A percentile compares a stretch with the other conserved stretches of the same genome.
Evolutionary conservation across 1,140 invertebrate species (phyloP).

Genomic region (Diprion similis): DNA sequence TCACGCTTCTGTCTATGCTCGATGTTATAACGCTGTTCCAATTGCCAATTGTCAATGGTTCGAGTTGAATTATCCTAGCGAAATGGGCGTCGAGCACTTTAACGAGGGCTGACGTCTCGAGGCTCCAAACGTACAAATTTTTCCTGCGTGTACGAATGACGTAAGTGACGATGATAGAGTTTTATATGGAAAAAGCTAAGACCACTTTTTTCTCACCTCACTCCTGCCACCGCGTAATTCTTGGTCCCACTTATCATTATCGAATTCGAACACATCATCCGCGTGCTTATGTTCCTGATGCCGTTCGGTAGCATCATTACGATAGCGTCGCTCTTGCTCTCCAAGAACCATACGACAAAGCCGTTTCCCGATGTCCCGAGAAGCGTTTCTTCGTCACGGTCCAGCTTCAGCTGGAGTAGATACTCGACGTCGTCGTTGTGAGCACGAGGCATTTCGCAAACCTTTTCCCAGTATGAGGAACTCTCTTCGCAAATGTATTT

Average conservation of each 20-base stretch:
- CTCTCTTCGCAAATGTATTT: conserved; percentile 64
- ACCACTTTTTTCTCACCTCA: conserved; percentile 65
- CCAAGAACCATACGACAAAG: conserved; percentile 78
- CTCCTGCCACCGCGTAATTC: conserved; percentile 93
- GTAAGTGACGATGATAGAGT: conserved; percentile 12
- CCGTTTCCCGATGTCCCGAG: conserved; percentile 87
- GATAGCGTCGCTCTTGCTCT: conserved; percentile 64
- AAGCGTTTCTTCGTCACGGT: conserved; percentile 80
- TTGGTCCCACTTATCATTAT: conserved; percentile 89
- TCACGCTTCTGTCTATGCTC: conserved; percentile 96
- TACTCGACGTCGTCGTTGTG: conserved; percentile 75
- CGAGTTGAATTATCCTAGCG: conserved; percentile 91
- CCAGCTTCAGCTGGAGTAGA: conserved; percentile 83
- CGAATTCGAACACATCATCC: conserved; percentile 86
- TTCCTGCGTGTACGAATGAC: conserved; percentile 69
- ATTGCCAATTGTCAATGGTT: conserved; percentile 82
- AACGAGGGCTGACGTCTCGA: conserved; percentile 78
- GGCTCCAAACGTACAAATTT: conserved; percentile 94
- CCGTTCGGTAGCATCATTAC: conserved; percentile 85
- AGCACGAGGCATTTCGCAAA: conserved; percentile 66
- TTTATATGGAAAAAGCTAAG: background rate
- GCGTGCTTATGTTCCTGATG: conserved; percentile 91
- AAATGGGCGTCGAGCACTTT: conserved; percentile 97
- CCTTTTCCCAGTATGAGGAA: conserved; percentile 67
- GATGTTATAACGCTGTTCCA: conserved; percentile 97